Percentiles rank a stretch among this genome's conserved stretches.
phyloP scores from a whole-genome alignment of 92 coral and sea anemone genomes.

The Siderastrea radians region DNA sequence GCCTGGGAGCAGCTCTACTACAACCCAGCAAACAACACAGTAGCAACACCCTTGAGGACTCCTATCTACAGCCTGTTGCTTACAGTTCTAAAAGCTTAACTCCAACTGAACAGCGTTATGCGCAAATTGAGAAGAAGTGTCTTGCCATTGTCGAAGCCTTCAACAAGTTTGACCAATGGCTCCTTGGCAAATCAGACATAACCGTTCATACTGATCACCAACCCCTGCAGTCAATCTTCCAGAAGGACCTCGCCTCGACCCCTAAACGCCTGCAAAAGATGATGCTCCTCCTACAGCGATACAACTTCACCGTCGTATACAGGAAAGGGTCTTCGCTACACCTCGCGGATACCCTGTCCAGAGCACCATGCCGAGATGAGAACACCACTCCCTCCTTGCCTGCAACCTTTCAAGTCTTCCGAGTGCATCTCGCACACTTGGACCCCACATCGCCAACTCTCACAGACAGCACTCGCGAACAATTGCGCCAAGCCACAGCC shows the following conservation, averaged over 20 bases:
- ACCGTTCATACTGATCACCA: slow-evolving; percentile 72
- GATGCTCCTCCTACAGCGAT: slow-evolving; percentile 65
- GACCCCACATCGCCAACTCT: slow-evolving; percentile 43
- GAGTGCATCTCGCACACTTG: slow-evolving; percentile 24
- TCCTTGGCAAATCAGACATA: slow-evolving; percentile 55
- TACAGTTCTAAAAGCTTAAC: slow-evolving; percentile 56
- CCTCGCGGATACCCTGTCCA: slow-evolving; percentile 57
- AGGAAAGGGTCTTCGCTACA: slow-evolving; percentile 54
- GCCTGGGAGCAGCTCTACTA: slow-evolving; percentile 52
- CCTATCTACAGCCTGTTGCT: slow-evolving; percentile 52
- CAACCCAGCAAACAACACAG: slow-evolving; percentile 40
- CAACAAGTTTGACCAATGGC: slow-evolving; percentile 66
- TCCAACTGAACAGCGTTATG: slow-evolving; percentile 57
- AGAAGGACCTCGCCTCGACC: slow-evolving; percentile 51
- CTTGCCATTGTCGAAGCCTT: slow-evolving; percentile 72
- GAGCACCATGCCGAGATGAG: slow-evolving; percentile 48
- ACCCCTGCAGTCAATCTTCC: slow-evolving; percentile 50
- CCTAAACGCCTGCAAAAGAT: slow-evolving; percentile 68
- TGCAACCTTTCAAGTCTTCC: slow-evolving; percentile 47
- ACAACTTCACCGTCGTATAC: slow-evolving; percentile 51
- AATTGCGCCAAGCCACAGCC: slow-evolving; percentile 57
- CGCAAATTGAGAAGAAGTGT: slow-evolving; percentile 57
- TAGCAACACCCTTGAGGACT: slow-evolving; percentile 33
- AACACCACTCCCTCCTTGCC: slow-evolving; percentile 22
- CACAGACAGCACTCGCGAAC: slow-evolving; percentile 52